Evolutionary conservation across 2,888 invertebrate species (phyloP), one percentile per base, ranked within the genome.

Genomic region (Caenorhabditis doughertyi): DNA sequence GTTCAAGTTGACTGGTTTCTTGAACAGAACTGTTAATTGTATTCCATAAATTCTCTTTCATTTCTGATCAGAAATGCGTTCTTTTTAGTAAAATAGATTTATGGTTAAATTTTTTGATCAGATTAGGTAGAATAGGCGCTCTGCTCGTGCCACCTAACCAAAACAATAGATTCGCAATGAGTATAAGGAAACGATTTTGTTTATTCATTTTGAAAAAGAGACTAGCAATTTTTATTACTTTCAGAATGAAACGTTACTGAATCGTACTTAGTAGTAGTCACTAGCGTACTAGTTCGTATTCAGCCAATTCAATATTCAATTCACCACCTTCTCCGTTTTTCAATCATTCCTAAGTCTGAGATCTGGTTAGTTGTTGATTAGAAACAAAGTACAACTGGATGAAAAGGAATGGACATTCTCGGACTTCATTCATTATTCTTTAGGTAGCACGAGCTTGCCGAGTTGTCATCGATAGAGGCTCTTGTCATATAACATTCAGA

Each of bases 301-400:
- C 16, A 1, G 29, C 23, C 55, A 16, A 56, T 70, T 55, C 68
- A 2, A 44, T 51, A 60, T 72, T 72, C 60, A 72, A 39, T 60
- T 72, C 60, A 71, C 56, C 44, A 27, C 29, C 53, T 55, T 56
- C 18, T 42, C n/a, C 56, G 8, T 32, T 21, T 29, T 51, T 58
- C 13, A 32, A 35, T 58, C 32, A 56, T 70, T 29, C 18, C 16
- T 32, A 44, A 49, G 27, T 47, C 42, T 23, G 39, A 18, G 21
- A 21, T 47, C 18, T 47, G 44, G 44, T 13, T 44, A 8, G 39
- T 47, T 55, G 16, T 55, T 42, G 23, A 60, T 42, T 42, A 60
- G 13, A 42, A 60, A 42, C 42, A 1, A 39, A 60, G 60, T 60
- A 23, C 39, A 18, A 21, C 5, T 49, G 25, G 18, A 51, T 18